Conservation (phyloP, 2,797 vertebrate species). For the Valencia hispanica region DNA sequence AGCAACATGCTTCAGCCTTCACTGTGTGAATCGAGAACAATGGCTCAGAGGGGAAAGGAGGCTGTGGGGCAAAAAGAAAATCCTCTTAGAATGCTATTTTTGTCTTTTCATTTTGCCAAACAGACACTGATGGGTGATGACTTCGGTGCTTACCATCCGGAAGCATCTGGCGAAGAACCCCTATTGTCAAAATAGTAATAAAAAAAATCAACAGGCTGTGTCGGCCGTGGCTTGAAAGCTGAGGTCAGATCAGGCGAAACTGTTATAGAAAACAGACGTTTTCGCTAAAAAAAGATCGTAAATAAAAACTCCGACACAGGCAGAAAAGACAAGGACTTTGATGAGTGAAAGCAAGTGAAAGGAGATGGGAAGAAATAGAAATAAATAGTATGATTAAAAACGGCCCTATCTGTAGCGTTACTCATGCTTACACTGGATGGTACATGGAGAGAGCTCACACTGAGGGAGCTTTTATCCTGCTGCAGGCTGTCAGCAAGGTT, state of each 20-base stretch:
- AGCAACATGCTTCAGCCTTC: constrained; percentile 29
- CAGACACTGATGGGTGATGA: constrained; percentile 19
- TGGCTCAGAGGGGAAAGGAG: constrained; percentile 25
- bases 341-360: constrained; percentile 9
- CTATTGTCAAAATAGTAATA: constrained; percentile 4
- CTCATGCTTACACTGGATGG: constrained; percentile 48
- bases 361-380: neutral
- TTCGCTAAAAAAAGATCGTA: neutral
- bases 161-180: constrained; percentile 5
- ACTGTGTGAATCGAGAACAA: constrained; percentile 21
- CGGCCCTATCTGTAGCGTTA: constrained; percentile 32
- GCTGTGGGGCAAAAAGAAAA: constrained; percentile 23
- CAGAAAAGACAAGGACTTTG: neutral
- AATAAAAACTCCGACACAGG: neutral
- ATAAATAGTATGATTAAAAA: constrained; percentile 12
- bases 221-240: neutral
- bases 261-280: neutral
- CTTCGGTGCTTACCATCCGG: neutral
- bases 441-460: constrained; percentile 38
- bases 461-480: constrained; percentile 39
- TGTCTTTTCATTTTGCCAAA: constrained; percentile 14
- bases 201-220: neutral
- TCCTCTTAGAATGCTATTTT: constrained; percentile 29
- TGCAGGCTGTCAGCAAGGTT: constrained; percentile 30
- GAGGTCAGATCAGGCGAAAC: constrained; percentile 3